A percentile compares a stretch with the other conserved stretches of the same genome.
Conservation (phyloP, 2,888 invertebrate genomes). For the Eurytoma californica region DNA sequence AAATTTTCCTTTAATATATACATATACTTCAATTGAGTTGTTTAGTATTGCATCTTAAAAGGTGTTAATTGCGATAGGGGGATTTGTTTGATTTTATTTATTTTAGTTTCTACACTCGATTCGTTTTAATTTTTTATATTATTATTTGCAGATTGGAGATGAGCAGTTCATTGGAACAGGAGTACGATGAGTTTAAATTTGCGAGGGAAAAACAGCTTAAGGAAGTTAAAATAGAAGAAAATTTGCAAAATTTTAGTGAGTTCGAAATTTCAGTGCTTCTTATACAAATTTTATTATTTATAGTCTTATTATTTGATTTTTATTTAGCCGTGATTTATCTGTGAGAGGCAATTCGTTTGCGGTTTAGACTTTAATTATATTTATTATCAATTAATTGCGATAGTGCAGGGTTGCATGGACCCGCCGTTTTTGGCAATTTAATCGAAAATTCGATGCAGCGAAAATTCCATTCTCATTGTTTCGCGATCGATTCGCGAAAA, state of each 20-base stretch:
- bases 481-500: no score
- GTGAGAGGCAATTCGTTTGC: no score
- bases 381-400: no score
- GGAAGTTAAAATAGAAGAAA: slow-evolving; percentile 61
- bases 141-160: slow-evolving; percentile 71
- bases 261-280: slow-evolving; percentile 21
- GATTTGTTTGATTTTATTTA: not conserved
- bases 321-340: no score
- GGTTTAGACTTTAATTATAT: no score
- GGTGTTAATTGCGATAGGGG: not conserved
- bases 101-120: slow-evolving; percentile 1
- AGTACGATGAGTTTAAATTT: slow-evolving; percentile 71
- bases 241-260: slow-evolving; percentile 67
- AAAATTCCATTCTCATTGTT: no score
- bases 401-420: no score
- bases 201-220: slow-evolving; percentile 58
- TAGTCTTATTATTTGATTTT: not conserved
- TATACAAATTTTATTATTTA: not conserved
- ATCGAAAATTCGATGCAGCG: no score
- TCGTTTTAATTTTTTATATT: slow-evolving; percentile 3
- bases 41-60: not conserved
- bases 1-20: no score
- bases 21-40: no score
- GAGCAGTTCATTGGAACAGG: slow-evolving; percentile 73
- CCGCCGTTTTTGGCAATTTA: no score